phyloP scores from a whole-genome alignment of 2,888 invertebrate genomes.

The Sinotaia quadrata region DNA sequence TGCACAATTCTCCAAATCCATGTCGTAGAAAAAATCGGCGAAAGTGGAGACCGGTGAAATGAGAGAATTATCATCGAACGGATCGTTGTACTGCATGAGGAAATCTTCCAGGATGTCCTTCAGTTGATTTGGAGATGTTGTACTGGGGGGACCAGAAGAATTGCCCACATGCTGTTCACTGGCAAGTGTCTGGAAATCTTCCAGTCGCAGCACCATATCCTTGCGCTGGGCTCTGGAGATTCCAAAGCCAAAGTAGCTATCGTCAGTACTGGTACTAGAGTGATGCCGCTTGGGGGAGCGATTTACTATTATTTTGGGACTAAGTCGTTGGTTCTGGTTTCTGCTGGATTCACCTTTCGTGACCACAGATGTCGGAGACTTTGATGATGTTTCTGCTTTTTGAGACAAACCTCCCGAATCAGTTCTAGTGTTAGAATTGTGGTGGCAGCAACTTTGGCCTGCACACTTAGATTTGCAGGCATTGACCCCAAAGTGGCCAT shows the following conservation, averaged over 20 bases:
- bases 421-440: not conserved
- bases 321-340: not conserved
- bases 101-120: not conserved
- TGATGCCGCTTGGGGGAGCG: not conserved
- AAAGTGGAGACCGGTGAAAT: conserved; percentile 18
- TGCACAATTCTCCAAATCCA: not conserved
- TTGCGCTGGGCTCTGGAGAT: conserved; percentile 20
- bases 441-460: not conserved
- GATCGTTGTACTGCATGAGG: conserved; percentile 18
- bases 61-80: conserved; percentile 15
- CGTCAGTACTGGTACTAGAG: conserved; percentile 16
- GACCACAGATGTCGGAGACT: not conserved
- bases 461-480: not conserved
- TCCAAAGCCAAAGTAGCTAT: conserved; percentile 27
- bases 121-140: not conserved
- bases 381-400: not conserved
- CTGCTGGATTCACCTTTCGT: not conserved
- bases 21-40: conserved; percentile 14
- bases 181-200: conserved; percentile 11
- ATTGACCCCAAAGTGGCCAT: not conserved
- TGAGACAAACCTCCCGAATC: not conserved
- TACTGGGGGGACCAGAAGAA: conserved; percentile 11
- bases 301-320: not conserved
- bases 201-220: conserved; percentile 17
- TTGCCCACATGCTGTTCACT: not conserved